Base-by-base conservation (phyloP, 2,888 invertebrate genomes). In the Hemaris fuciformis region DNA sequence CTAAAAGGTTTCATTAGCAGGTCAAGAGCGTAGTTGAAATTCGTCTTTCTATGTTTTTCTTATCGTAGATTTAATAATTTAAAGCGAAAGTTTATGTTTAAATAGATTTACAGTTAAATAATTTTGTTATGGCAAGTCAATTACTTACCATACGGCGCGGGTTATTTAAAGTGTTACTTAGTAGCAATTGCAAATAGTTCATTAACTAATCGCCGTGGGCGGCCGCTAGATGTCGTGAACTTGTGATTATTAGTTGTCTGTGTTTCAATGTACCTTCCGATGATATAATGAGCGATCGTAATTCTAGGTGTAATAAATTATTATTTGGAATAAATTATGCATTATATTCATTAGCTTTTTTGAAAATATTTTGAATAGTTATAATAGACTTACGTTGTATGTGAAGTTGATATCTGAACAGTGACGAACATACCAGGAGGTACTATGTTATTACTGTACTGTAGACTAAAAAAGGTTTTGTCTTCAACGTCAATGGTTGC, bases 161-260 rank as follows among this genome's bases (percentile, higher is more conserved):
- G 31, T 72, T 73, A 70, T 60, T 65, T 65, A 74, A 69, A 62
- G 5, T 27, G 46, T 63, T 63, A 62, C 58, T 64, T 62, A 69
- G 73, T 64, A 69, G 46, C 34, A 63, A 68, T 67, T 48, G 67
- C 58, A 69, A 67, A 72, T 69, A 69, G 63, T 61, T 65, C 65
- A 64, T 61, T 64, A 69, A 67, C 62, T 64, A 66, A 62, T 59
- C 65, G 71, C 64, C 64, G 48, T 42, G 48, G 45, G 46, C 38
- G 46, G 59, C 62, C 20, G 62, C 62, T 57, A 57, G 20, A 66
- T 63, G 46, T 63, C 53, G 57, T 23, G 41, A 10, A 48, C 31
- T 7, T 18, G 58, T 60, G 38, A 62, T 62, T 65, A 38, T 8
- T 22, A 10, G 10, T 7, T 31, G 42, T 22, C 13, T 23, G 8